phyloP scores from a whole-genome alignment of 2,113 vertebrate genomes.

The Chroicocephalus ridibundus region DNA sequence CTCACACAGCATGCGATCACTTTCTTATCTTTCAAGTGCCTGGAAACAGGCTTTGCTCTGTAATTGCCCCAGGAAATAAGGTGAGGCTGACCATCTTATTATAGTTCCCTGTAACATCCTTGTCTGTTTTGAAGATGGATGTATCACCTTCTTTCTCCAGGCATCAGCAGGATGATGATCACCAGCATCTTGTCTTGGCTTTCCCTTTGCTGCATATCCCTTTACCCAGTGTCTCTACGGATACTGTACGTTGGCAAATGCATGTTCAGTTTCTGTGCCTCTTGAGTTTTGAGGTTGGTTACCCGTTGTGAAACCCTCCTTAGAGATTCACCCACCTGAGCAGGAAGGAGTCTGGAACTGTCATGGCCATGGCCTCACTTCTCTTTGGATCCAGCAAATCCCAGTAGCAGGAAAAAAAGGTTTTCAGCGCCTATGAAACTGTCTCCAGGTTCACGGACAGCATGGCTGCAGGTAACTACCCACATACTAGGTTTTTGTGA shows the following conservation, averaged over 20 bases:
- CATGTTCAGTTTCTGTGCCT: not conserved
- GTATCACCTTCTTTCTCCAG: not conserved
- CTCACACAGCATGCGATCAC: not conserved
- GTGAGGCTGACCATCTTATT: not conserved
- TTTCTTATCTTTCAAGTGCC: not conserved
- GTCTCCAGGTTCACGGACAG: not conserved
- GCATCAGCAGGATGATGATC: not conserved
- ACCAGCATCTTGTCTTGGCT: not conserved
- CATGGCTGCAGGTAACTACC: not conserved
- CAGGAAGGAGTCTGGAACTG: not conserved
- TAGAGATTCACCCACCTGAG: not conserved
- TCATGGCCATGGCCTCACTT: not conserved
- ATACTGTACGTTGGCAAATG: not conserved
- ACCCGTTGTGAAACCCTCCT: not conserved
- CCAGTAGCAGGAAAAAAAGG: not conserved
- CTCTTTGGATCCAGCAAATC: not conserved
- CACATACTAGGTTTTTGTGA: not conserved
- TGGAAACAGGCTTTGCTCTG: not conserved
- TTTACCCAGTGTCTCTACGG: not conserved
- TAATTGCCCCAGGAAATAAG: not conserved
- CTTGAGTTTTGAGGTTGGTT: not conserved
- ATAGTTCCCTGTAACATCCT: not conserved
- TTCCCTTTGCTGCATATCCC: not conserved
- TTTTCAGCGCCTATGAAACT: not conserved
- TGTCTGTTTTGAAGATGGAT: not conserved